Evolutionary conservation across 2,888 invertebrate genomes (phyloP), one percentile per base, ranked within the genome.

Genomic region (Clunio marinus): DNA sequence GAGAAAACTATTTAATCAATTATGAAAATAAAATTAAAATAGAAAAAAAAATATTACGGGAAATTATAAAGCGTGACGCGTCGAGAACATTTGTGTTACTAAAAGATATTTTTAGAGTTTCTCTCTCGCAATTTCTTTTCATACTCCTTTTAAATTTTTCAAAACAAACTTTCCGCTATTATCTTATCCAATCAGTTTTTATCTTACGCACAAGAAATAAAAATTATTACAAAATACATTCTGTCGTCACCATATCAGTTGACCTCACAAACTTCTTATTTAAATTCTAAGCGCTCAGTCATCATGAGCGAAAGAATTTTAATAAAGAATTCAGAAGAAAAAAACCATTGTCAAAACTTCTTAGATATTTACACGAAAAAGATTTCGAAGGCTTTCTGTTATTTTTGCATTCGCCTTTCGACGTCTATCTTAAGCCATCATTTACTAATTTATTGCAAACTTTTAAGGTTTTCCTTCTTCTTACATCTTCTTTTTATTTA

Each of bases 371-470:
- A 51, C 51, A 51, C 35, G 35, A 32, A 13, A 32, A 32, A 32
- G 13, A 32, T 8, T 13, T 32, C 35, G 7, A 32, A 32, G 7
- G 35, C 35, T 5, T 5, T 13, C 35, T 32, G 5, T 32, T 8
- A 32, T 5, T 13, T 32, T 32, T 13, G 35, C n/a, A 13, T 13
- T 32, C 35, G 35, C 35, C 7, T 15, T 15, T 41, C n/a, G 4
- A n/a, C n/a, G 3, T 51, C 22, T 51, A 3, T 51, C 22, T 51
- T 51, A 51, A 51, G 51, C 51, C 51, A 51, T 51, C 51, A 51
- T 51, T 51, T 51, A 51, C 51, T 51, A 51, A 51, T 51, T 51
- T 51, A 51, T 51, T 51, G 51, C 51, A 51, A 51, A 51, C 51
- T 51, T 51, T 51, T 51, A 51, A 51, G 51, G 51, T 51, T 51